These are phyloP conservation scores for Podarcis muralis DNA, from an alignment of 2,113 vertebrate species.

Conservation along the genomic window DNA sequence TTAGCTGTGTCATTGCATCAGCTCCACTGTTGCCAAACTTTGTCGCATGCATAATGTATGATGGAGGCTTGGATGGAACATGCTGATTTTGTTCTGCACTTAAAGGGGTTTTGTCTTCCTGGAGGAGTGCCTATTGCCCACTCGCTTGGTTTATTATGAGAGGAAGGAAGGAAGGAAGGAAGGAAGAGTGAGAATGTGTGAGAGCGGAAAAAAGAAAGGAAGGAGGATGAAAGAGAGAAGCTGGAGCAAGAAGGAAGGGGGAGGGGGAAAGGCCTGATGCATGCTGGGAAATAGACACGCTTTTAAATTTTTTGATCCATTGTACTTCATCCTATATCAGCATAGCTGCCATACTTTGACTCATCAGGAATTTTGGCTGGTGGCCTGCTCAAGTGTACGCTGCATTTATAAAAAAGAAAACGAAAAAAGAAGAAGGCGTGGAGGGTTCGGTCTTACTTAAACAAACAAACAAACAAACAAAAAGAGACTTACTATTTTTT, in stretches of 20 bases:
- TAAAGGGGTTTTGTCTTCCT: constrained; percentile 77
- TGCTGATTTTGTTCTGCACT: constrained; percentile 83
- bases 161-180: constrained; percentile 18
- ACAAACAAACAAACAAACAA: constrained; percentile 61
- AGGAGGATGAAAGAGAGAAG: constrained; percentile 34
- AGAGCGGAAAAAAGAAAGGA: constrained; percentile 2
- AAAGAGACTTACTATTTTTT: constrained; percentile 56
- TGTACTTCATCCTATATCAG: constrained; percentile 80
- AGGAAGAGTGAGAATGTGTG: constrained; percentile 48
- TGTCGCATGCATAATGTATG: constrained; percentile 87
- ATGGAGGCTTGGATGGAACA: constrained; percentile 84
- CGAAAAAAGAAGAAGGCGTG: constrained; percentile 68
- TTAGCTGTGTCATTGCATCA: constrained; percentile 85
- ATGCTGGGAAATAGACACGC: constrained; percentile 84
- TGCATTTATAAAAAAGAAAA: constrained; percentile 71
- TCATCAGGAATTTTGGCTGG: constrained; percentile 79
- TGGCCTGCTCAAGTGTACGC: constrained; percentile 78
- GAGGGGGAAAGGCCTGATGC: constrained; percentile 79
- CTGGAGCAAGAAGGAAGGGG: constrained; percentile 58
- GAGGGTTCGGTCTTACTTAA: constrained; percentile 79
- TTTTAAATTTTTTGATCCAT: constrained; percentile 82
- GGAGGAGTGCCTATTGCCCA: constrained; percentile 79
- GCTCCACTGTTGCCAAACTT: constrained; percentile 88
- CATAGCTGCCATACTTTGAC: constrained; percentile 79
- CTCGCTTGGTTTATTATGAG: constrained; percentile 76